Base-by-base conservation (phyloP, 2,113 vertebrate genomes). In the Gasterosteus nipponicus region DNA sequence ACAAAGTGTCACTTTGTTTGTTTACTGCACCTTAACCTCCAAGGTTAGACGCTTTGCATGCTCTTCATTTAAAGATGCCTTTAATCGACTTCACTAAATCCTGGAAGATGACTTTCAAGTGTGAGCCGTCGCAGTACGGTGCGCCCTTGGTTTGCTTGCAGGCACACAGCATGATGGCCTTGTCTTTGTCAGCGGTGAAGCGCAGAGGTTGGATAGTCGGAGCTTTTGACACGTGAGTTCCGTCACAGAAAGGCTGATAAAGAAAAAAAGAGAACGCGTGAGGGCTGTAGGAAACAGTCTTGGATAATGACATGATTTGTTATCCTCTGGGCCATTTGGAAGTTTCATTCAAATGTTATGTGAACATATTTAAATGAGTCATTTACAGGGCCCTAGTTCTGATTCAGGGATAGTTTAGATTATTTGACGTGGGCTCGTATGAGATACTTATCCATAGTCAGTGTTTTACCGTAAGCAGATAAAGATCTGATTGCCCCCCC, bases 231-330 rank as follows among this genome's bases (percentile, higher is more conserved):
- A 56, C 87, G 93, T 97, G 96, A 67, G 94, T 47, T 0, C 96
- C 96, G 0, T 97, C 96, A 15, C 96, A 97, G 91, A 95, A 97
- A 29, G 96, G 96, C 96, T 97, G 78, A 16, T 7, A 69, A 18
- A 42, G 26, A 77, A 74, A 38, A 10, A 42, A 35, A 0, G 1
- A 38, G 35, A 38, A 38, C 6, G 22, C 2, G 15, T 10, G 26
- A 78, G 3, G 10, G 22, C 19, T 66, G 29, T 22, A 41, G 18
- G 26, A 26, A 31, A 14, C 0, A 22, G 19, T 47, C 42, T 33
- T 19, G 2, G 7, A 10, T 5, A 54, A 54, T 54, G 10, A 54
- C n/a, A 11, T 26, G 4, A 54, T 54, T 54, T n/a, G n/a, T n/a
- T n/a, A n/a, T n/a, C n/a, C n/a, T n/a, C n/a, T n/a, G n/a, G n/a